These are phyloP conservation scores for Drosophila vallismaia DNA, from an alignment of 2,888 invertebrate genomes.

Conservation along the genomic window DNA sequence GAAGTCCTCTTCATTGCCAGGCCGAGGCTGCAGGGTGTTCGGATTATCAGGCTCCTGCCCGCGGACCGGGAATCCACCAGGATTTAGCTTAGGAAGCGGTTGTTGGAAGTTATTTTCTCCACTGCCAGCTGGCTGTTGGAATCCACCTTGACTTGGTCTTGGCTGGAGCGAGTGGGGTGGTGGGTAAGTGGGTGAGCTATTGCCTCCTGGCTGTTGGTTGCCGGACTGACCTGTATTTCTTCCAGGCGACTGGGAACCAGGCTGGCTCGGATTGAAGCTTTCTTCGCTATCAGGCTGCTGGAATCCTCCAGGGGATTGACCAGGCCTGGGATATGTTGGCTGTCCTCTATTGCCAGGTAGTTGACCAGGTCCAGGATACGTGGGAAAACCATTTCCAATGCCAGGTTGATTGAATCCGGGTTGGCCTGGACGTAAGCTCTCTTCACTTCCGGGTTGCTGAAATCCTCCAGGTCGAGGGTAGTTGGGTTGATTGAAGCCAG, in stretches of 20 bases:
- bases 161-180: slow-evolving; percentile 1
- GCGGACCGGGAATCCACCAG: slow-evolving; percentile 4
- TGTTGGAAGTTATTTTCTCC: slow-evolving; percentile 23
- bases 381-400: neutral
- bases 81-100: neutral
- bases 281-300: neutral
- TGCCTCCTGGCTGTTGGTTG: slow-evolving; percentile 1
- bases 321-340: neutral
- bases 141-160: neutral
- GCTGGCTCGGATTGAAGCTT: neutral
- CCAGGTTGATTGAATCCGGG: neutral
- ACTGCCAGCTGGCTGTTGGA: slow-evolving; percentile 16
- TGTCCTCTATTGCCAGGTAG: neutral
- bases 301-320: neutral
- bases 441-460: neutral
- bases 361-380: neutral
- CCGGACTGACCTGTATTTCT: neutral
- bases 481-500: slow-evolving; percentile 4
- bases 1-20: slow-evolving; percentile 22
- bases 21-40: slow-evolving; percentile 31
- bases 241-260: slow-evolving; percentile 4
- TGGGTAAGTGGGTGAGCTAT: slow-evolving; percentile 24
- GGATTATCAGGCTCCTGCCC: neutral
- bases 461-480: neutral
- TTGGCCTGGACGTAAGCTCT: neutral